Evolutionary conservation across 2,888 invertebrate genomes (phyloP).

Genomic region (Ornithoptera priamus): DNA sequence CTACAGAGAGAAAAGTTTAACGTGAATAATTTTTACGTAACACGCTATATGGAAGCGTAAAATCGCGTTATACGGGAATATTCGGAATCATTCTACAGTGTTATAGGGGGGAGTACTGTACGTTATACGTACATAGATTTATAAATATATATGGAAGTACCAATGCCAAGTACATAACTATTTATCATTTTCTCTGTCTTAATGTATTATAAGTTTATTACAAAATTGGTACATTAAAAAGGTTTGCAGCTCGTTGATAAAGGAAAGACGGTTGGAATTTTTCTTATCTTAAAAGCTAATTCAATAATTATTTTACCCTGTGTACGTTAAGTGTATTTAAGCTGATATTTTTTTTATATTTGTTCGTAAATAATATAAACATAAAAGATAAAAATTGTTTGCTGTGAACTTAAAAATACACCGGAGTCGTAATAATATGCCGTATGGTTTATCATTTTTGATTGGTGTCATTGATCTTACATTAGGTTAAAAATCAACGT

Average conservation of each 20-base stretch:
- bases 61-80: no score
- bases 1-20: no score
- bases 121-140: no score
- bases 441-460: background rate
- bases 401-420: background rate
- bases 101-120: no score
- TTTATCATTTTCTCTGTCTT: background rate
- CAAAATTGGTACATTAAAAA: background rate
- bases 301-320: background rate
- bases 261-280: constrained; percentile 5
- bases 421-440: background rate
- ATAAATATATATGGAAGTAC: no score
- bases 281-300: constrained; percentile 2
- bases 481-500: background rate
- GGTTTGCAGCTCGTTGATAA: background rate
- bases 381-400: background rate
- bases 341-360: no score
- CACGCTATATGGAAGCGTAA: no score
- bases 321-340: no score
- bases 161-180: background rate
- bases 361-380: no score
- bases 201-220: background rate
- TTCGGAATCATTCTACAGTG: no score
- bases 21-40: no score
- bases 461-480: background rate